Evolutionary conservation across 2,888 invertebrate genomes (phyloP).

Genomic region (Troglohyphantes excavatus): DNA sequence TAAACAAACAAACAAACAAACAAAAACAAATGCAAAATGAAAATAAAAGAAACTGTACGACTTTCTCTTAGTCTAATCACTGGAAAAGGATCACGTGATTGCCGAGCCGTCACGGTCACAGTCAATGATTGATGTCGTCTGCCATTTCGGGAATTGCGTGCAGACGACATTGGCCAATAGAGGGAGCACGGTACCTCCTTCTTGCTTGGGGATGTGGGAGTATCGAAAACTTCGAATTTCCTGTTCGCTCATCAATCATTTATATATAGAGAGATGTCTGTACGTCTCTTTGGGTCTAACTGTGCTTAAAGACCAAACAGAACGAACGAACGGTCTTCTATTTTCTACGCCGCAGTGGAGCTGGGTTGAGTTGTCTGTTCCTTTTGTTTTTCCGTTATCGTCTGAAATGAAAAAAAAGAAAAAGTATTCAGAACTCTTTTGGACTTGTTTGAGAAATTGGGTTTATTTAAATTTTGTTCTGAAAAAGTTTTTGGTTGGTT

Average conservation of each 20-base stretch:
- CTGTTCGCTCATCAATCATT: constrained; percentile 48
- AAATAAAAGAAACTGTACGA: constrained; percentile 22
- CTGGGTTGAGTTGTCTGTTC: not conserved
- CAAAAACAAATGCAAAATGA: constrained; percentile 13
- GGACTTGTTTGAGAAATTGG: not conserved
- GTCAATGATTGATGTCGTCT: constrained; percentile 67
- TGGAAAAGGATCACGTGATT: constrained; percentile 59
- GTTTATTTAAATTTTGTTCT: constrained; percentile 2
- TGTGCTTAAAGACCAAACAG: constrained; percentile 29
- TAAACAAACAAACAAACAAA: constrained; percentile 32
- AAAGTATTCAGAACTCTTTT: not conserved
- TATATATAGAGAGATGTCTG: constrained; percentile 49
- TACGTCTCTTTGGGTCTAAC: not conserved
- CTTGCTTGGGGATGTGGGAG: constrained; percentile 15
- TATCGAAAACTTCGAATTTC: constrained; percentile 57
- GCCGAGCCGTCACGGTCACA: constrained; percentile 59
- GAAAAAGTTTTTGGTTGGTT: constrained; percentile 1
- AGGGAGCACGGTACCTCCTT: constrained; percentile 28
- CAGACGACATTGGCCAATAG: constrained; percentile 47
- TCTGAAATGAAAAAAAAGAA: not conserved
- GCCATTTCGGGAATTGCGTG: constrained; percentile 67
- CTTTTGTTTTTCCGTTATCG: constrained; percentile 1
- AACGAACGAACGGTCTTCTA: constrained; percentile 20
- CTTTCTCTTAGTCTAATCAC: constrained; percentile 52
- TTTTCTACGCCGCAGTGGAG: constrained; percentile 11